These are phyloP conservation scores for Pelagia noctiluca DNA, from an alignment of 30 jellyfish, hydroid and myxozoan species.

Conservation along the genomic window DNA sequence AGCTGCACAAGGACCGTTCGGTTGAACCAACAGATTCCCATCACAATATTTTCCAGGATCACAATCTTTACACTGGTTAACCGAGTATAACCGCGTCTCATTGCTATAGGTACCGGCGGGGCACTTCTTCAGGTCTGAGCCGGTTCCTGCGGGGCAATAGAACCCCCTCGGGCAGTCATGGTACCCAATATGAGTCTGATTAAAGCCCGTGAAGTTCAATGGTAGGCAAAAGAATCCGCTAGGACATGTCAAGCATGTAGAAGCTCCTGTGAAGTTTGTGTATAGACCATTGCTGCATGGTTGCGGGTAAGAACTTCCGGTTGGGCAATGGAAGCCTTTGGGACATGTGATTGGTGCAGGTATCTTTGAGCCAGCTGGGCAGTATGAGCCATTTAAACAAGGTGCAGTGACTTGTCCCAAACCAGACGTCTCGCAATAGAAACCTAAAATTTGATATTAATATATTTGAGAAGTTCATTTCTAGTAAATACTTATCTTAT, in stretches of 20 bases:
- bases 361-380: slow-evolving; percentile 92
- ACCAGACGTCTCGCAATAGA: slow-evolving; percentile 92
- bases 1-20: slow-evolving; percentile 82
- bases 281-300: slow-evolving; percentile 88
- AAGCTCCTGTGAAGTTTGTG: slow-evolving; percentile 90
- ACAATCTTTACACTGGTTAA: slow-evolving; percentile 84
- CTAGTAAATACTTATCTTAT: background rate
- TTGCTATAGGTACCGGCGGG: slow-evolving; percentile 98
- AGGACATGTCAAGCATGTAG: slow-evolving; percentile 84
- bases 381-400: slow-evolving; percentile 91
- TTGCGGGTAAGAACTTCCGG: slow-evolving; percentile 91
- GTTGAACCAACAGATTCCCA: slow-evolving; percentile 63
- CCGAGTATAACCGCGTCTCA: slow-evolving; percentile 72
- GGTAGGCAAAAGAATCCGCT: slow-evolving; percentile 90
- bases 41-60: slow-evolving; percentile 90
- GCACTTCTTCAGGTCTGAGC: slow-evolving; percentile 77
- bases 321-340: slow-evolving; percentile 95
- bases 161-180: slow-evolving; percentile 87
- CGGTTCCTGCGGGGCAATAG: slow-evolving; percentile 94
- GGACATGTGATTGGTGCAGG: slow-evolving; percentile 93
- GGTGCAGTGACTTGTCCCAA: slow-evolving; percentile 71
- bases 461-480: too few species aligned
- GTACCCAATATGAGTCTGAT: slow-evolving; percentile 63
- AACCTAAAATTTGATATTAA: too few species aligned
- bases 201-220: slow-evolving; percentile 64